Evolutionary conservation across 2,797 vertebrate genomes (phyloP).

Genomic region (Aplochiton taeniatus): DNA sequence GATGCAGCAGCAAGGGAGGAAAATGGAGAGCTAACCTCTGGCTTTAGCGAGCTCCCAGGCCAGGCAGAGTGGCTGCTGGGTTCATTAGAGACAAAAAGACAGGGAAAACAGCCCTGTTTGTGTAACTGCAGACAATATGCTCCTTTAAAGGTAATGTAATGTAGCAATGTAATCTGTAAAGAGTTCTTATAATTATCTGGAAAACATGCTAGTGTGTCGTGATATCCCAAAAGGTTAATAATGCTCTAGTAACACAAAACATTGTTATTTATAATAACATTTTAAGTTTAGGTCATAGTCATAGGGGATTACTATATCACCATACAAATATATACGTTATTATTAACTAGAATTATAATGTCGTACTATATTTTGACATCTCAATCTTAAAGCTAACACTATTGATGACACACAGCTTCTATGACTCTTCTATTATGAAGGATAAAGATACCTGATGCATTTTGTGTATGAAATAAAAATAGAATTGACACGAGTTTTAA

Average conservation of each 20-base stretch:
- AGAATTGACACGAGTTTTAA: slow-evolving; percentile 69
- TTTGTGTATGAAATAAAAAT: slow-evolving; percentile 74
- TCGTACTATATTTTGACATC: slow-evolving; percentile 13
- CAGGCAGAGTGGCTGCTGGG: slow-evolving; percentile 81
- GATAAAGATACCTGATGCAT: slow-evolving; percentile 78
- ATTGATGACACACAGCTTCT: slow-evolving; percentile 63
- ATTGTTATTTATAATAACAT: no score
- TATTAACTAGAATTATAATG: slow-evolving; percentile 21
- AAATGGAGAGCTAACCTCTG: slow-evolving; percentile 92
- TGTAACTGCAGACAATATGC: no score
- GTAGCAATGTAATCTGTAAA: slow-evolving; percentile 34
- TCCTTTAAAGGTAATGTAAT: slow-evolving; percentile 58
- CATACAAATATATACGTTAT: not conserved
- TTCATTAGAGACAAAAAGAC: slow-evolving; percentile 74
- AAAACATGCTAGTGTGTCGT: not conserved
- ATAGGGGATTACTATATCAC: not conserved
- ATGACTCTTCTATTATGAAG: slow-evolving; percentile 60
- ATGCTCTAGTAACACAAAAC: no score
- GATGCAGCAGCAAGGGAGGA: slow-evolving; percentile 88
- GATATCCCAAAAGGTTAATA: no score
- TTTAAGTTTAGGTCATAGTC: no score
- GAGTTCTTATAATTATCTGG: not conserved
- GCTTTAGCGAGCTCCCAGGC: slow-evolving; percentile 86
- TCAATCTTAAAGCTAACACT: slow-evolving; percentile 36
- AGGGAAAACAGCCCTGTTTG: no score